Base-by-base conservation (phyloP, 2,888 invertebrate genomes). In the Lycaena phlaeas region DNA sequence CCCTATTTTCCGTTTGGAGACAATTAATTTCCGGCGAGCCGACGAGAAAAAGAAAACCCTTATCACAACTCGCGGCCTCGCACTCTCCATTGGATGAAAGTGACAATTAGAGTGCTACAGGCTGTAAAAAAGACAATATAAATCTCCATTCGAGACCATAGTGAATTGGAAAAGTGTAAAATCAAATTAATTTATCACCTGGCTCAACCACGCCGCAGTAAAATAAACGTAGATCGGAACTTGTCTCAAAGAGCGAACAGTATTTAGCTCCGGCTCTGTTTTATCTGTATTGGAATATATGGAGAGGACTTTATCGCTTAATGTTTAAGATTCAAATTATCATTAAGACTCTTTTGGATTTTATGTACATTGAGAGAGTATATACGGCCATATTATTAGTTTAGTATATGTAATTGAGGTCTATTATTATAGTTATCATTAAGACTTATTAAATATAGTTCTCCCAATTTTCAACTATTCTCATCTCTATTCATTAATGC, bases 1-100 rank as follows among this genome's bases (percentile, higher is more conserved):
- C 81, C 82, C 82, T 75, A 81, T 84, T 84, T 81, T 81, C 79
- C 75, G 81, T 81, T 81, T 74, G 76, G 81, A 73, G 81, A 84
- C 82, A 78, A 81, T 84, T 82, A 81, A 84, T 84, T 81, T 84
- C 78, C 78, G 74, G 72, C 30, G 30, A 66, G 62, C 59, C 61
- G 65, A 67, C 58, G 68, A 72, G 73, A 73, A 79, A 50, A 82
- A 79, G 76, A 78, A 51, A 78, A 78, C 81, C 79, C 78, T 81
- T 79, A 82, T 84, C 81, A 79, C 69, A 65, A 64, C 59, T 65
- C 73, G 27, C 42, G 38, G 34, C 27, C 36, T 71, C 73, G 69
- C 70, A 69, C 74, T 72, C 66, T 63, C 58, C 63, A 63, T 61
- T 63, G 64, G 61, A 65, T 58, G 61, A 59, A 66, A 72, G 67